Conservation (phyloP, 2,113 vertebrate species). For the Tragelaphus buxtoni region DNA sequence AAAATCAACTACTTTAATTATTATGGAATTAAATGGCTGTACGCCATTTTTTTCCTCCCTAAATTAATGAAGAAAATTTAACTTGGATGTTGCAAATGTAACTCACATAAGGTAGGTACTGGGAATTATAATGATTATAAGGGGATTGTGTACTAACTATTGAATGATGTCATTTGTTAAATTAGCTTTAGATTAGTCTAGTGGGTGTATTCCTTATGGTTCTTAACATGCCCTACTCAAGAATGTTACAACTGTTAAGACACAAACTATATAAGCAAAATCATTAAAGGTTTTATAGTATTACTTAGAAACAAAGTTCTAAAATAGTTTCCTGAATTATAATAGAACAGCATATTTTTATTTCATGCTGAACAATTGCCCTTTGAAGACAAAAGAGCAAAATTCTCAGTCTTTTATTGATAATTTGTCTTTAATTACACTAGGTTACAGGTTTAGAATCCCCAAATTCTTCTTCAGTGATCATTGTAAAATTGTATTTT, state of each 20-base stretch:
- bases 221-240: constrained; percentile 30
- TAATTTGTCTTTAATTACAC: constrained; percentile 31
- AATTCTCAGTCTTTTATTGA: neutral
- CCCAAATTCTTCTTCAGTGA: neutral
- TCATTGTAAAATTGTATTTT: constrained; percentile 12
- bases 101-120: neutral
- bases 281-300: neutral
- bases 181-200: constrained; percentile 45
- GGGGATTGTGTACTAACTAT: constrained; percentile 26
- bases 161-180: constrained; percentile 35
- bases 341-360: constrained; percentile 5
- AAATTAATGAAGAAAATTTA: constrained; percentile 42
- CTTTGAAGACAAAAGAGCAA: neutral
- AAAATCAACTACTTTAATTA: constrained; percentile 18
- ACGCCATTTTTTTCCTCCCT: neutral
- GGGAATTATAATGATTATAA: constrained; percentile 8
- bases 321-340: constrained; percentile 32
- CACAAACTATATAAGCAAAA: constrained; percentile 10
- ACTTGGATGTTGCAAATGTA: constrained; percentile 22
- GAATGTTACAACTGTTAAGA: neutral
- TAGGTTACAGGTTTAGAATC: neutral
- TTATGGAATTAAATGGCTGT: constrained; percentile 44
- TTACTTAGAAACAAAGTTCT: constrained; percentile 41
- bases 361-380: constrained; percentile 13
- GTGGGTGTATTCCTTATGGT: constrained; percentile 6